phyloP scores from a whole-genome alignment of 2,888 invertebrate species.

The Amiota minor region DNA sequence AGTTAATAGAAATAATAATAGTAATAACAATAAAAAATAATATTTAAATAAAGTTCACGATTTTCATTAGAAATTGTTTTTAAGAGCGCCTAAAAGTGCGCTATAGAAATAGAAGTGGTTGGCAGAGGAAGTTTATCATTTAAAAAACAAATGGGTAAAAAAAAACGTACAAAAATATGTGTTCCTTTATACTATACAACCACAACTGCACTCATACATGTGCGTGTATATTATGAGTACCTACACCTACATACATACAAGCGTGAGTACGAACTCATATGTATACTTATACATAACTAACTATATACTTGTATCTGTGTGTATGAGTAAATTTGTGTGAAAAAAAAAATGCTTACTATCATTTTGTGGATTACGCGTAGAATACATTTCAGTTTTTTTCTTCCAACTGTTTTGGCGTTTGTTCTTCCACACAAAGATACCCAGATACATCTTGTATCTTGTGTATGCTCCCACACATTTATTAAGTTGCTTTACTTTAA shows the following conservation, averaged over 20 bases:
- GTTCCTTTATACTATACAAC: no score
- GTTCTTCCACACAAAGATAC: no score
- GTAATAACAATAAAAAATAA: no score
- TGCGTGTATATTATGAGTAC: background rate
- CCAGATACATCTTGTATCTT: background rate
- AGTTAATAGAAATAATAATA: no score
- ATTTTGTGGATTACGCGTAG: no score
- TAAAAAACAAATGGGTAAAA: background rate
- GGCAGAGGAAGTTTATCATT: background rate
- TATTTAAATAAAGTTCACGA: no score
- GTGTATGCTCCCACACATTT: conserved; percentile 35
- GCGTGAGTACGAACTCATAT: background rate
- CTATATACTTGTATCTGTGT: background rate
- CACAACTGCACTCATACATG: background rate
- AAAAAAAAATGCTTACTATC: no score
- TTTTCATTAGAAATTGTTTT: no score
- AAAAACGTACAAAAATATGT: no score
- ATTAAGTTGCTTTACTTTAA: no score
- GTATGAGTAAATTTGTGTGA: background rate
- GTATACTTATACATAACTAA: background rate
- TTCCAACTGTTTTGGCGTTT: background rate
- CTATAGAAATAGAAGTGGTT: conserved; percentile 4
- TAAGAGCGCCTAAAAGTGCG: conserved; percentile 8
- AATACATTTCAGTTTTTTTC: background rate
- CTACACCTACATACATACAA: background rate